Evolutionary conservation across 2,113 vertebrate species (phyloP), one percentile per base, ranked within the genome.

Genomic region (Hipposideros armiger): DNA sequence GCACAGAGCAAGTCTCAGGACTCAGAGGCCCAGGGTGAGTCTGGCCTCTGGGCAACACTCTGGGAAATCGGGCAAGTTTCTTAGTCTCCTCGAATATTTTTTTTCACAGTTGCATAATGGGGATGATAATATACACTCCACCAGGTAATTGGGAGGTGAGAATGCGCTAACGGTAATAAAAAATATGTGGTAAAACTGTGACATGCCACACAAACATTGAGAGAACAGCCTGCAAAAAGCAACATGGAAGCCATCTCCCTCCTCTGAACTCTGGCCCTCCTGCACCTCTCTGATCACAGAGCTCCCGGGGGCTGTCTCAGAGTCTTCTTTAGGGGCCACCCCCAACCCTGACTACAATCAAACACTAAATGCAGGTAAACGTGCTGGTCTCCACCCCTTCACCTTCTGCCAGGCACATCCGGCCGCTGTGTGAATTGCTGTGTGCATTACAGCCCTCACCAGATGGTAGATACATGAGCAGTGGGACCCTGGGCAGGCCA

Each of bases 121-220:
- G 7, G 58, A 13, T 47, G 76, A 8, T 40, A 32, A 52, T 26
- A 28, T 15, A 19, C 0, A 64, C 77, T n/a, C 77, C 5, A 11
- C 30, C 40, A 32, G 82, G 52, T 42, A 30, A 19, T 4, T 7
- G 52, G 91, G 36, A 87, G 66, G 28, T 13, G 54, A 66, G 62
- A n/a, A 36, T 4, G 30, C 30, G 54, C 54, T 47, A 13, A 86
- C 24, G 0, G n/a, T 17, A 54, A 22, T 14, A 47, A 66, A 45
- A 82, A 62, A 28, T 1, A 11, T 0, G 11, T 10, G 9, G 26
- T 3, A 9, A 32, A 60, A 26, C 83, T 9, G 28, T 7, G 5
- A 30, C 24, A 20, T 1, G 1, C 19, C 9, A 32, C 32, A 20
- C 20, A 45, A n/a, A 42, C 30, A 7, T 17, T 9, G 60, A 76